Base-by-base conservation (phyloP, 2,797 vertebrate species). In the Scolopax bukidnonensis region DNA sequence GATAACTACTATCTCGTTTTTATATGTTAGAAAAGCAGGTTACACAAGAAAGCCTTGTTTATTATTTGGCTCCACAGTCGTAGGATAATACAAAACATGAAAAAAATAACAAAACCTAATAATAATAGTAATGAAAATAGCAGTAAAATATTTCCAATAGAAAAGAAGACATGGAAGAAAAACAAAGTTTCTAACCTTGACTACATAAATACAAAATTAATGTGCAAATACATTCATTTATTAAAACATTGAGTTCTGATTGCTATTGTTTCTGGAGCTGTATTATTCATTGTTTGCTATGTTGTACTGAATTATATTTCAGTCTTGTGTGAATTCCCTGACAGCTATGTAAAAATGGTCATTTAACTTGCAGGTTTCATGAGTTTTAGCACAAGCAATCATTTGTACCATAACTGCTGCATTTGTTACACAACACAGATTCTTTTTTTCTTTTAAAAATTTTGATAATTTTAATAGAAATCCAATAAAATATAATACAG, bases 161-260 rank as follows among this genome's bases (percentile, higher is more conserved):
- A 86, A 92, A 77, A 75, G 28, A 10, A 61, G 27, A 73, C 12
- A 25, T 7, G 33, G 54, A 73, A 85, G 28, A 56, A 63, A 92
- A 90, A 59, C 43, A 95, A 86, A 77, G 36, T 48, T 84, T 80
- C 48, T 65, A 80, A 60, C 68, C 77, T 80, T 85, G 84, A 71
- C 71, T 93, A 61, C 32, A 68, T 27, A 89, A 92, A 87, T 51
- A 89, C 61, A 94, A 95, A 96, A 93, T 87, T 85, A 83, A 75
- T 65, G 81, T 87, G 86, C 71, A 95, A 96, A 93, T 89, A 38
- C 51, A 78, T 83, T 91, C 71, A 94, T 91, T 92, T 95, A 92
- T 85, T 90, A 84, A 96, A 94, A 41, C 67, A 82, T 2, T 69
- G 64, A 51, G 25, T 61, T 93, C 71, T 89, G 41, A 53, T 80